Base-by-base conservation (phyloP, 1,140 invertebrate genomes). In the Lineus longissimus region DNA sequence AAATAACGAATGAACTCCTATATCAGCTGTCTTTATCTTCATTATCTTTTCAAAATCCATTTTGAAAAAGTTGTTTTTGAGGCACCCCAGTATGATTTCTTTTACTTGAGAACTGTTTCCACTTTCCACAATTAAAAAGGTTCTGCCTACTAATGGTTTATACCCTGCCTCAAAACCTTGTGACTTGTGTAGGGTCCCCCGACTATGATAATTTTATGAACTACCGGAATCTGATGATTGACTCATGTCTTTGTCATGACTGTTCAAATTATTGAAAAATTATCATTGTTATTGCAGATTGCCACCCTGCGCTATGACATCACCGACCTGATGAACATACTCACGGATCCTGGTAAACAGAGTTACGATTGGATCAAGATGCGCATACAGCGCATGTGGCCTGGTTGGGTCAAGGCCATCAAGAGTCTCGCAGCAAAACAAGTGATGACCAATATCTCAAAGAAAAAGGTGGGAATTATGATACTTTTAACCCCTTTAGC, bases 301-400 rank as follows among this genome's bases (percentile, higher is more conserved):
- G 47, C 47, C 4, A 51, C 19, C n/a, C n/a, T 51, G 47, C n/a
- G 47, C 4, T 27, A 23, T 45, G 65, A 77, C 59, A 54, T 81
- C n/a, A 66, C 72, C 36, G 70, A 61, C 11, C 60, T 82, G 36
- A 74, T 82, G 73, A 70, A 68, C 17, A 62, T 76, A 43, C 66
- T 82, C 55, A 72, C 69, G 13, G 77, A 79, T 59, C 75, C 76
- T 11, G 75, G 76, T 47, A 69, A 73, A 1, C 71, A 76, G 55
- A 78, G 76, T 40, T 83, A 81, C 59, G 78, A 74, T 1, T 83
- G 76, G 73, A 83, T 83, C 1, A 68, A 79, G 29, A 68, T 71
- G 68, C 68, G 82, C 22, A 80, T 83, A 19, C 65, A 66, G 13
- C 71, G 76, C 17, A 76, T 83, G 65, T 82, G 80, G 79, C 66